Base-by-base conservation (phyloP, 2,888 invertebrate genomes). In the Brachyptera putata region DNA sequence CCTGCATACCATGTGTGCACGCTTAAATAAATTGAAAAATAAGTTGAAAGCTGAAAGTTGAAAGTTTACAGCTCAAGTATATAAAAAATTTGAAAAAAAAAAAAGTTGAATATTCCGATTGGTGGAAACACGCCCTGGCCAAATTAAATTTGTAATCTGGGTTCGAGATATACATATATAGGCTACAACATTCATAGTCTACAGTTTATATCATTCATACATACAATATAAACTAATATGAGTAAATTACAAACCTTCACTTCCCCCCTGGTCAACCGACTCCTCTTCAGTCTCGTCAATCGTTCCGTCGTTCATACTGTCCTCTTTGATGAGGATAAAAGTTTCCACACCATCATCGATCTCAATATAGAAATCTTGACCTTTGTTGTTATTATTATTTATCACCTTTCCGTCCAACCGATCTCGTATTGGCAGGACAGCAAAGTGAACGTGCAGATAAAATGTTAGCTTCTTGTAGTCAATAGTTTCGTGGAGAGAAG, bases 381-480 rank as follows among this genome's bases (percentile, higher is more conserved):
- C 36, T 34, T 34, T 43, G 30, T 49, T 14, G 14, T 41, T 14
- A 13, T 34, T 26, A 16, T 14, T 11, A n/a, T 25, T 14, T n/a
- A 13, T 14, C 18, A 11, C 30, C n/a, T 16, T 24, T 18, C 3
- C 26, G 16, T 43, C 14, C n/a, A 43, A 18, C 9, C 49, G 13
- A 26, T 18, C 58, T 24, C 55, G 50, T 22, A 56, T 13, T 4
- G 73, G 70, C 25, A 72, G 57, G 24, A 71, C 69, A 21, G 72
- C 71, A 65, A 73, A 74, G 66, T 74, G 70, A 7, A 74, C 69
- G 56, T 72, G 67, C 18, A 74, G 66, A 49, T 73, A 71, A 58
- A 74, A 69, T 2, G 73, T 73, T 30, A 74, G 63, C 37, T 71
- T 69, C 66, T 72, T 72, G 59, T 71, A 73, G 30, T 70, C 69